These are phyloP conservation scores for Apamea anceps DNA, from an alignment of 2,888 invertebrate genomes.

Conservation along the genomic window DNA sequence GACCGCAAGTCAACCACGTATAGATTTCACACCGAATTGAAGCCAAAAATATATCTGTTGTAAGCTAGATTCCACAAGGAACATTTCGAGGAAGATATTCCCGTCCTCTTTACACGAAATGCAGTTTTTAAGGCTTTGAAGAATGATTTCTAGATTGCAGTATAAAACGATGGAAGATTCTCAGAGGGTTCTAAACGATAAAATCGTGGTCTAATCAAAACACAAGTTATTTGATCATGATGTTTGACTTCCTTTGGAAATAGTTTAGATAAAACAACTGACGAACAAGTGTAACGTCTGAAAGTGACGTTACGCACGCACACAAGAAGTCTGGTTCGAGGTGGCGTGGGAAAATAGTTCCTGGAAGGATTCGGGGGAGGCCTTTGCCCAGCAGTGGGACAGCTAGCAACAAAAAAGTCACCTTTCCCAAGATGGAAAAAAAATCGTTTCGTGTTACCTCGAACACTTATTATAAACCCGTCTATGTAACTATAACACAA, in stretches of 20 bases:
- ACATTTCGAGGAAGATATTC: not conserved
- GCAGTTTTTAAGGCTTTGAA: not conserved
- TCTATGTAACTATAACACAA: not conserved
- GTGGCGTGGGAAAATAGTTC: too few species aligned
- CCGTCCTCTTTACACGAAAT: not conserved
- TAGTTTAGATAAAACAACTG: not conserved
- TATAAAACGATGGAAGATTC: not conserved
- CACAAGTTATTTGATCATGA: not conserved
- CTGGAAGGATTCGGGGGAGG: too few species aligned
- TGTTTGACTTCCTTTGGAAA: not conserved
- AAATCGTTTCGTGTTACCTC: not conserved
- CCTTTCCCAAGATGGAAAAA: not conserved
- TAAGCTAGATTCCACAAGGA: not conserved
- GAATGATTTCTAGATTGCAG: not conserved
- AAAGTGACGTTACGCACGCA: too few species aligned
- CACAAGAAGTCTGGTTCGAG: too few species aligned
- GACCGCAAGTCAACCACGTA: conserved; percentile 22
- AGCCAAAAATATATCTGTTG: conserved; percentile 20
- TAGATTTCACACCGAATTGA: conserved; percentile 11
- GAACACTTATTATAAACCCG: not conserved
- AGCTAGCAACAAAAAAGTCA: too few species aligned
- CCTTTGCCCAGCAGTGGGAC: too few species aligned
- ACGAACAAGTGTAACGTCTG: not conserved
- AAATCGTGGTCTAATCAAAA: not conserved
- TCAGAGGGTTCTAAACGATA: not conserved